phyloP scores from a whole-genome alignment of 2,888 invertebrate species.

The Antheraea assamensis region DNA sequence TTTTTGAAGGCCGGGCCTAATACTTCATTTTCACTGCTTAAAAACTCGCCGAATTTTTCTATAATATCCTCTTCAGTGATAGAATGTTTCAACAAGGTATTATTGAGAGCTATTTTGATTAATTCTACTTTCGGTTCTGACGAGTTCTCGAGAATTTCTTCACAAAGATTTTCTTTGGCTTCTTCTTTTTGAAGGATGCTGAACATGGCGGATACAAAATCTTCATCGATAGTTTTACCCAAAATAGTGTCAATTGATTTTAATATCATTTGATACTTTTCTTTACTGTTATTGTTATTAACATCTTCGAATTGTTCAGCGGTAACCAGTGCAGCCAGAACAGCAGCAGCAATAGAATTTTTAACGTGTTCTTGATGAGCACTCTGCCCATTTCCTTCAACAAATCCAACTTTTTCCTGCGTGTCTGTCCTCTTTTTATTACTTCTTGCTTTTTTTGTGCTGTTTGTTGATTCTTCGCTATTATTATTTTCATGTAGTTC shows the following conservation, averaged over 20 bases:
- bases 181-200: conserved; percentile 77
- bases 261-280: conserved; percentile 75
- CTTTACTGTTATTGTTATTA: conserved; percentile 75
- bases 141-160: conserved; percentile 76
- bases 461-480: conserved; percentile 46
- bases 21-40: conserved; percentile 84
- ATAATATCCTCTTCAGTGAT: conserved; percentile 82
- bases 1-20: conserved; percentile 85
- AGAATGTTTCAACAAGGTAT: conserved; percentile 67
- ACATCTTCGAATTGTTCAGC: conserved; percentile 77
- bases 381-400: conserved; percentile 53
- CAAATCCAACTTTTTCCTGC: conserved; percentile 43
- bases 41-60: conserved; percentile 84
- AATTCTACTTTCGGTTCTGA: conserved; percentile 84
- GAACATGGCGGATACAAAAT: conserved; percentile 75
- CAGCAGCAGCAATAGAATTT: conserved; percentile 79
- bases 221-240: conserved; percentile 74
- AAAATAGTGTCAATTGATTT: conserved; percentile 79
- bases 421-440: conserved; percentile 56
- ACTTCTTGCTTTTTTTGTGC: conserved; percentile 57
- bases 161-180: conserved; percentile 70
- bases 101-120: conserved; percentile 81
- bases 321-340: conserved; percentile 76
- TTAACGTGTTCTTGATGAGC: conserved; percentile 77
- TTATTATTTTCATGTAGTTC: conserved; percentile 61